These are phyloP conservation scores for Scaptomyza caliginosa DNA, from an alignment of 2,888 invertebrate species.

Conservation along the genomic window DNA sequence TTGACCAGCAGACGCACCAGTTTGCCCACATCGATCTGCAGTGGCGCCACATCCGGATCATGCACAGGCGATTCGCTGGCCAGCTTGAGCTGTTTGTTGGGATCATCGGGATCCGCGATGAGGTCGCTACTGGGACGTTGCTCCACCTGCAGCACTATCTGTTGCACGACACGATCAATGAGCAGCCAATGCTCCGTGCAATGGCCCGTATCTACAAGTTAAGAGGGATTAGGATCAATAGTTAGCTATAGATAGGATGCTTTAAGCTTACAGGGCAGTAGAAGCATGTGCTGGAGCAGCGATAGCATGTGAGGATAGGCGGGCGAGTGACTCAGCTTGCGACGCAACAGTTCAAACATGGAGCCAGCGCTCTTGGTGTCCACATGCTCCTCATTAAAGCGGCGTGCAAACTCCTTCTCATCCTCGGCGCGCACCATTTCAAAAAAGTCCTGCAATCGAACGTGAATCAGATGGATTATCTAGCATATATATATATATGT, in stretches of 20 bases:
- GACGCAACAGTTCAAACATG: constrained; percentile 95
- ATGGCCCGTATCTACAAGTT: constrained; percentile 93
- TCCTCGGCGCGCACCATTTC: constrained; percentile 99
- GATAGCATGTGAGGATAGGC: constrained; percentile 97
- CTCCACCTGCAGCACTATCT: constrained; percentile 92
- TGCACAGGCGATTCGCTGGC: constrained; percentile 79
- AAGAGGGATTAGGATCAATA: background rate
- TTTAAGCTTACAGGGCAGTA: constrained; percentile 89
- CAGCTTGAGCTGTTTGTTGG: constrained; percentile 81
- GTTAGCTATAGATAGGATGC: background rate
- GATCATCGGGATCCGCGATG: constrained; percentile 80
- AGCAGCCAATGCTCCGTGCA: constrained; percentile 97
- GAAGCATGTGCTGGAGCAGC: constrained; percentile 93
- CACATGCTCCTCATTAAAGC: constrained; percentile 95
- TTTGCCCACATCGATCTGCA: constrained; percentile 95
- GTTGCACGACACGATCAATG: constrained; percentile 96
- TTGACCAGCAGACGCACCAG: constrained; percentile 95
- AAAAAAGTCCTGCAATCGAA: constrained; percentile 90
- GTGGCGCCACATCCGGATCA: constrained; percentile 93
- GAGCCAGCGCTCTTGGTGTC: constrained; percentile 96
- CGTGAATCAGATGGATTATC: too few relatives aligned
- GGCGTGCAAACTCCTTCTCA: constrained; percentile 95
- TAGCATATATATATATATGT: background rate
- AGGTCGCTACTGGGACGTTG: constrained; percentile 82
- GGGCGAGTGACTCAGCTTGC: constrained; percentile 95